phyloP scores from a whole-genome alignment of 2,888 invertebrate species.

The Anodontia alba region DNA sequence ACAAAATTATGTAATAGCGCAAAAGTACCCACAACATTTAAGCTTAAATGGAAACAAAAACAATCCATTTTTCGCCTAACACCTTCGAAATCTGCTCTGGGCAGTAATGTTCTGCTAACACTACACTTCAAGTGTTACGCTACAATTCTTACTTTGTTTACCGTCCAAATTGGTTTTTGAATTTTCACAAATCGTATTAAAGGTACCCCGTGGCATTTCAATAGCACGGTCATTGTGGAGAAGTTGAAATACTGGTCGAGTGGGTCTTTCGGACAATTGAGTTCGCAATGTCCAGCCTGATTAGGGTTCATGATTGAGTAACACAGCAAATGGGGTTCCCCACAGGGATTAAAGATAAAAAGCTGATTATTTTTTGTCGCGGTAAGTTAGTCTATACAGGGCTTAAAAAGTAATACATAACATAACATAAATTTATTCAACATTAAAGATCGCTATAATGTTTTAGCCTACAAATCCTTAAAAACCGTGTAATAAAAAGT shows the following conservation, averaged over 20 bases:
- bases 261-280: conserved; percentile 35
- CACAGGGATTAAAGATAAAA: not conserved
- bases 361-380: too few species aligned
- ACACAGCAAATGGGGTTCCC: not conserved
- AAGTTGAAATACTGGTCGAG: conserved; percentile 49
- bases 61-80: conserved; percentile 22
- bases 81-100: conserved; percentile 5
- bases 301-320: conserved; percentile 34
- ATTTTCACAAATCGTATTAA: conserved; percentile 44
- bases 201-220: conserved; percentile 28
- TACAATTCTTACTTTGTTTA: conserved; percentile 16
- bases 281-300: conserved; percentile 22
- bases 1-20: too few species aligned
- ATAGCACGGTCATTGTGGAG: conserved; percentile 29
- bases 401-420: too few species aligned
- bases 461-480: too few species aligned
- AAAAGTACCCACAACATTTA: too few species aligned
- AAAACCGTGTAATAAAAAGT: too few species aligned
- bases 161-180: conserved; percentile 22
- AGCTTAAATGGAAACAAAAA: conserved; percentile 27
- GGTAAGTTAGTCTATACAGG: too few species aligned
- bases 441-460: too few species aligned
- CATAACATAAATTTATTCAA: too few species aligned
- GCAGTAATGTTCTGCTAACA: too few species aligned
- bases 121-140: not conserved